Conservation (phyloP, 2,797 vertebrate species). For the Antennarius maculatus region DNA sequence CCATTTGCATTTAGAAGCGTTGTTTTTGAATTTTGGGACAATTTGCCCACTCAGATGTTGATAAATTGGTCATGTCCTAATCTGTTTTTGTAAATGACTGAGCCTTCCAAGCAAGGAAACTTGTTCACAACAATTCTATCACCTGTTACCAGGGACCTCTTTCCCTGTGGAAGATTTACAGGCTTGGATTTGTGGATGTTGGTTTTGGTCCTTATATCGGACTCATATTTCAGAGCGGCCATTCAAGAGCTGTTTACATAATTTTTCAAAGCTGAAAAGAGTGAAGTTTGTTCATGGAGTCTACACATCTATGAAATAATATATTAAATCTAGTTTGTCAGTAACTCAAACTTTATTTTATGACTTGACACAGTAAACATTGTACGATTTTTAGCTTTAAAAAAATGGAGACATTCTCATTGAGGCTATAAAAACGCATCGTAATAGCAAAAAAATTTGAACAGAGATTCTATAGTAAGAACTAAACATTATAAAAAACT, state of each 20-base stretch:
- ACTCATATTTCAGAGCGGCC: not conserved
- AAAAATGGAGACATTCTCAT: conserved; percentile 6
- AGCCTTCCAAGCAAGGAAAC: not conserved
- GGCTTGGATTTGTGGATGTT: not conserved
- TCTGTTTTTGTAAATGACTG: too few species aligned
- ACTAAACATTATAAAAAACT: not conserved
- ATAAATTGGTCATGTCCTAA: too few species aligned
- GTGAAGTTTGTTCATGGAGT: not conserved
- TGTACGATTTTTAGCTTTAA: conserved; percentile 2
- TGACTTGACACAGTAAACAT: conserved; percentile 20
- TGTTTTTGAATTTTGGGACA: too few species aligned
- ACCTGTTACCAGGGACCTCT: too few species aligned
- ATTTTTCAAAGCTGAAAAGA: not conserved
- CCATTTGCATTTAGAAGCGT: too few species aligned
- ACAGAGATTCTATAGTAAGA: not conserved
- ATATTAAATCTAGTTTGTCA: conserved; percentile 45
- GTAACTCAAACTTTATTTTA: conserved; percentile 48
- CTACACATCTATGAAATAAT: conserved; percentile 22
- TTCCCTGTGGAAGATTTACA: too few species aligned
- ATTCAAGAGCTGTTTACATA: not conserved
- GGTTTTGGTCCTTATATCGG: not conserved
- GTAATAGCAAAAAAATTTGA: not conserved
- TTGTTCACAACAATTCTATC: too few species aligned
- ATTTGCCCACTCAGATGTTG: too few species aligned
- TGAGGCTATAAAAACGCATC: conserved; percentile 17